These are phyloP conservation scores for Drymonia ruficornis DNA, from an alignment of 2,888 invertebrate species.

Conservation along the genomic window DNA sequence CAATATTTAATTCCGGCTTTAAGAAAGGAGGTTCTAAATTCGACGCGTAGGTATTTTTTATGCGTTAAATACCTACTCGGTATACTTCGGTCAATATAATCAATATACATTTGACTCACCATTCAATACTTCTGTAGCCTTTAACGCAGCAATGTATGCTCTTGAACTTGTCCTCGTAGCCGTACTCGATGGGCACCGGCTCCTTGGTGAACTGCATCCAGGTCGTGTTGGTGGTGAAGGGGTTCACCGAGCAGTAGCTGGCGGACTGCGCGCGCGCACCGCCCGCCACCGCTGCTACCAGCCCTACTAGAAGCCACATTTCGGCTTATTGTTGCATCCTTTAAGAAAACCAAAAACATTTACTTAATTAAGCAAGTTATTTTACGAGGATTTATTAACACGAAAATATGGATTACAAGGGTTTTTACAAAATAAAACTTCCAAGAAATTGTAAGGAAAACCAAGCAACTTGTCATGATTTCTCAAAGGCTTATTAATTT, in stretches of 20 bases:
- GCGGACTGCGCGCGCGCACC: slow-evolving; percentile 53
- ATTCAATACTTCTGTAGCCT: slow-evolving; percentile 91
- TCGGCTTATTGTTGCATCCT: slow-evolving; percentile 54
- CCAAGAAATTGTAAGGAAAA: not conserved
- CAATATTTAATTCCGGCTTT: too few relatives aligned
- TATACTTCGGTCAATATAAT: too few relatives aligned
- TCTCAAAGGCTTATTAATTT: not conserved
- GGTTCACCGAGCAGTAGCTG: slow-evolving; percentile 86
- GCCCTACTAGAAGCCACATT: slow-evolving; percentile 58
- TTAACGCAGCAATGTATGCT: slow-evolving; percentile 91
- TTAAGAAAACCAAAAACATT: slow-evolving; percentile 20
- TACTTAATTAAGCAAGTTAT: not conserved
- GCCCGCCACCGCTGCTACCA: slow-evolving; percentile 54
- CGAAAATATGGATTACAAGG: not conserved
- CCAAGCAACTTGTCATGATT: not conserved
- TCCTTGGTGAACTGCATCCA: slow-evolving; percentile 91
- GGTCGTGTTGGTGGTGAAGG: slow-evolving; percentile 83
- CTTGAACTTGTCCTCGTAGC: slow-evolving; percentile 88
- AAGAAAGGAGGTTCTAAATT: too few relatives aligned
- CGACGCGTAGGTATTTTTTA: too few relatives aligned
- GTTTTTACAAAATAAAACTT: not conserved
- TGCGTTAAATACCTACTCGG: too few relatives aligned
- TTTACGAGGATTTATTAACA: not conserved
- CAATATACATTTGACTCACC: slow-evolving; percentile 82
- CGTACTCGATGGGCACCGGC: slow-evolving; percentile 87